These are phyloP conservation scores for Eumacrocentrus americanus DNA, from an alignment of 2,888 invertebrate species.

Conservation along the genomic window DNA sequence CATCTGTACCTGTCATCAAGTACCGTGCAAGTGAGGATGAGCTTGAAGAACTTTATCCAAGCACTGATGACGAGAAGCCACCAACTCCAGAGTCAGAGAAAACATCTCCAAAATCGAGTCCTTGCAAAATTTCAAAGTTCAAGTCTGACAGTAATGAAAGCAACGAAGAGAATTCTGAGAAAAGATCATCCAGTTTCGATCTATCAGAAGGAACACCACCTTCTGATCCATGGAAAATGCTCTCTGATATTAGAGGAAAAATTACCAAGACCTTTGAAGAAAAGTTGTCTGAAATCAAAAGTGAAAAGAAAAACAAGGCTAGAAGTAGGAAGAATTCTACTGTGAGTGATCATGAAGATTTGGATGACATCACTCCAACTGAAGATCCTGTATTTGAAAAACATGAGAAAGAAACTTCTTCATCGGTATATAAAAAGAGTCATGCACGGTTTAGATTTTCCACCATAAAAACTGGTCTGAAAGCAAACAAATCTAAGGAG, in stretches of 20 bases:
- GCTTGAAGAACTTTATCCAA: constrained; percentile 71
- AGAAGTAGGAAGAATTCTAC: constrained; percentile 70
- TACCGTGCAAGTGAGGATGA: constrained; percentile 81
- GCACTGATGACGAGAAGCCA: constrained; percentile 66
- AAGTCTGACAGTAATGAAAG: constrained; percentile 60
- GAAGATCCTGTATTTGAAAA: constrained; percentile 50
- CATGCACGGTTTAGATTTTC: constrained; percentile 60
- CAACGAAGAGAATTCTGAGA: constrained; percentile 63
- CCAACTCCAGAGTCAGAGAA: constrained; percentile 62
- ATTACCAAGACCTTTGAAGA: constrained; percentile 81
- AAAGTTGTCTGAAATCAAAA: constrained; percentile 73
- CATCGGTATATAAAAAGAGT: constrained; percentile 24
- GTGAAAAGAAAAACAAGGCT: constrained; percentile 64
- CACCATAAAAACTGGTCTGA: constrained; percentile 55
- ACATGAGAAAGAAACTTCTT: constrained; percentile 40
- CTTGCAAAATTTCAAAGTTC: constrained; percentile 60
- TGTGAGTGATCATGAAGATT: constrained; percentile 70
- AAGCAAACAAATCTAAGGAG: constrained; percentile 48
- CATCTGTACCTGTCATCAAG: constrained; percentile 67
- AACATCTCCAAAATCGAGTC: constrained; percentile 57
- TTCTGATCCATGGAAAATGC: constrained; percentile 75
- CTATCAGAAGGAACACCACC: constrained; percentile 61
- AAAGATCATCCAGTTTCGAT: constrained; percentile 70
- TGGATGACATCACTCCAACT: constrained; percentile 51
- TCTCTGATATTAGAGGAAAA: constrained; percentile 75